phyloP scores from a whole-genome alignment of 2,888 invertebrate species.

The Globia sparganii region DNA sequence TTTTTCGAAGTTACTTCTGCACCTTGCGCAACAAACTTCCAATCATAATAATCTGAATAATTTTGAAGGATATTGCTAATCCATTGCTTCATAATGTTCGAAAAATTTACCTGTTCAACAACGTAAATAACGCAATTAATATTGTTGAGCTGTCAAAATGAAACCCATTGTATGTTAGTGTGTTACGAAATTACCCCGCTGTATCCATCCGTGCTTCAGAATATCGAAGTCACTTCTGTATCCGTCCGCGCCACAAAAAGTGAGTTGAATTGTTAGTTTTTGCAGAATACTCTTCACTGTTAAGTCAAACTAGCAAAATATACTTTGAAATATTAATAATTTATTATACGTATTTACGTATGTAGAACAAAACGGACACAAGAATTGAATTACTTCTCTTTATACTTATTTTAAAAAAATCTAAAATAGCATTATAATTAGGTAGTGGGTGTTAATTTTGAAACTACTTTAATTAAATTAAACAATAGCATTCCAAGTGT shows the following conservation, averaged over 20 bases:
- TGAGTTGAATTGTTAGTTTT: not conserved
- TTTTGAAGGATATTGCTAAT: too few species aligned
- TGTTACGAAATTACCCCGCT: too few species aligned
- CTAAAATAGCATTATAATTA: not conserved
- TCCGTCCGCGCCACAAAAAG: not conserved
- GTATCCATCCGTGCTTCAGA: too few species aligned
- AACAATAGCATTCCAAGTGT: too few species aligned
- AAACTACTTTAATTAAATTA: not conserved
- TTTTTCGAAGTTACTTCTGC: not conserved
- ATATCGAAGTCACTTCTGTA: not conserved
- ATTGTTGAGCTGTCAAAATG: too few species aligned
- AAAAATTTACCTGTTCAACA: too few species aligned
- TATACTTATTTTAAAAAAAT: not conserved
- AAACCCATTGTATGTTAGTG: too few species aligned
- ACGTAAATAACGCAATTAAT: too few species aligned
- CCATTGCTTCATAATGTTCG: too few species aligned
- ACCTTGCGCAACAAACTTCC: too few species aligned
- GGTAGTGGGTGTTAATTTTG: not conserved
- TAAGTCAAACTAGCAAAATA: not conserved
- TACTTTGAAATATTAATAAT: not conserved
- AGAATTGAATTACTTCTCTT: not conserved
- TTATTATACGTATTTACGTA: too few species aligned
- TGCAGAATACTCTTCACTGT: not conserved
- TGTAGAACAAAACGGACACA: not conserved
- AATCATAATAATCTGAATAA: too few species aligned